Conservation (phyloP, 2,888 invertebrate species). For the Thera britannica region DNA sequence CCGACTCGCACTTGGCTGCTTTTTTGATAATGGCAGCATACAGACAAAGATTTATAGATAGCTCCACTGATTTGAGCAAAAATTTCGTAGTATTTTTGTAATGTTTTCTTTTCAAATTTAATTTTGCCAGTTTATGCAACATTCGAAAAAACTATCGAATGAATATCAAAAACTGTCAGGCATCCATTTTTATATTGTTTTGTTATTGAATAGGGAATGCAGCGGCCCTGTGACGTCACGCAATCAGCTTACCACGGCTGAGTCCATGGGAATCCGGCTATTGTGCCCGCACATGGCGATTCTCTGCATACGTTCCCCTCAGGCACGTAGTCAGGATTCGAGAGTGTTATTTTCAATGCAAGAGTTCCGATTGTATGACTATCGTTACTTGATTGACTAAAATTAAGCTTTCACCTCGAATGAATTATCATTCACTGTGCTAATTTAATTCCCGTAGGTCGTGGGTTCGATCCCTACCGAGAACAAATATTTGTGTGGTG, state of each 20-base stretch:
- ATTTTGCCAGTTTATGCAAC: too few relatives aligned
- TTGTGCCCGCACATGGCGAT: constrained; percentile 79
- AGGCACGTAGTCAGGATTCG: constrained; percentile 20
- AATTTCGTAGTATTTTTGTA: too few relatives aligned
- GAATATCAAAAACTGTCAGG: constrained; percentile 3
- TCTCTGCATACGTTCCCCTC: constrained; percentile 65
- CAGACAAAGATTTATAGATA: too few relatives aligned
- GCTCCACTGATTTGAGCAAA: too few relatives aligned
- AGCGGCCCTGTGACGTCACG: constrained; percentile 74
- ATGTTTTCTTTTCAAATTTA: too few relatives aligned
- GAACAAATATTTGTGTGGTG: too few relatives aligned
- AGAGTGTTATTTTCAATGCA: not conserved
- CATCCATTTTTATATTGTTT: constrained; percentile 33
- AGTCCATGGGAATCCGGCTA: constrained; percentile 83
- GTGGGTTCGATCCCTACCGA: too few relatives aligned
- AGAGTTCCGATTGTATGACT: not conserved
- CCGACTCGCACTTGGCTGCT: too few relatives aligned
- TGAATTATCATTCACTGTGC: too few relatives aligned
- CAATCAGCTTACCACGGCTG: constrained; percentile 83
- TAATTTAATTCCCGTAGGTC: too few relatives aligned
- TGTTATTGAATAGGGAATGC: constrained; percentile 52
- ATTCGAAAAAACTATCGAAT: not conserved
- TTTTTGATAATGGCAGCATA: too few relatives aligned
- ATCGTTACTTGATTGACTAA: not conserved
- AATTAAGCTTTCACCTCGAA: too few relatives aligned